Percentiles rank a stretch among this genome's conserved stretches.
Conservation (phyloP, 2,797 vertebrate species). For the Spondyliosoma cantharus region DNA sequence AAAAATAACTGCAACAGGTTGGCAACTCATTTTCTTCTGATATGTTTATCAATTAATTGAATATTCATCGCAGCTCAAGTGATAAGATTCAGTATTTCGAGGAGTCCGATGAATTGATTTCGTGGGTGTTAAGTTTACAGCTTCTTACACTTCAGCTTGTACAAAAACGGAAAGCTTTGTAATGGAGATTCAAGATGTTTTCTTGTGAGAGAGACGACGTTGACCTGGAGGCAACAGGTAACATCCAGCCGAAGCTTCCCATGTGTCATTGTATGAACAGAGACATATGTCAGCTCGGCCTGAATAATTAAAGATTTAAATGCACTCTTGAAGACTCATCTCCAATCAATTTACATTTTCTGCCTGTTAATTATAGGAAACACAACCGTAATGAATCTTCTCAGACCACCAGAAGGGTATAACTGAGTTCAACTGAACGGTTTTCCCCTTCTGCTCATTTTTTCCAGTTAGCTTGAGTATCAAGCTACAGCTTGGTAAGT, state of each 20-base stretch:
- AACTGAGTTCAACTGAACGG: not conserved
- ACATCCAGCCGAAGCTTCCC: not conserved
- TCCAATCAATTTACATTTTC: not conserved
- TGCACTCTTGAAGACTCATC: not conserved
- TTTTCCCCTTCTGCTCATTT: conserved; percentile 18
- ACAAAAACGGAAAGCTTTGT: not conserved
- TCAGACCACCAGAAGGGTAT: not conserved
- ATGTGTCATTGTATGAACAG: not conserved
- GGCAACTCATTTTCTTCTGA: no score
- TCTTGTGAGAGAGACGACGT: not conserved
- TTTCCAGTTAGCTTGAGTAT: conserved; percentile 39
- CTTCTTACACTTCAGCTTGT: not conserved
- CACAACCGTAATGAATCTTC: not conserved
- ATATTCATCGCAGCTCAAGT: no score
- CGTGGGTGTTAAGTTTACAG: not conserved
- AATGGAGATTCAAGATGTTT: not conserved
- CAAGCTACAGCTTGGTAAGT: conserved; percentile 38
- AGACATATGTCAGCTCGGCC: not conserved
- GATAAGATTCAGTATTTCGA: not conserved
- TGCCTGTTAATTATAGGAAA: conserved; percentile 1
- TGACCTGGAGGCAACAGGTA: not conserved
- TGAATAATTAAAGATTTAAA: conserved; percentile 9
- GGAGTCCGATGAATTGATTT: not conserved
- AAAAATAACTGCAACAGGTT: no score
- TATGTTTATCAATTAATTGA: no score